Evolutionary conservation across 53 echinoderm and acorn worm genomes (phyloP).

Genomic region (Apostichopus leukothele): DNA sequence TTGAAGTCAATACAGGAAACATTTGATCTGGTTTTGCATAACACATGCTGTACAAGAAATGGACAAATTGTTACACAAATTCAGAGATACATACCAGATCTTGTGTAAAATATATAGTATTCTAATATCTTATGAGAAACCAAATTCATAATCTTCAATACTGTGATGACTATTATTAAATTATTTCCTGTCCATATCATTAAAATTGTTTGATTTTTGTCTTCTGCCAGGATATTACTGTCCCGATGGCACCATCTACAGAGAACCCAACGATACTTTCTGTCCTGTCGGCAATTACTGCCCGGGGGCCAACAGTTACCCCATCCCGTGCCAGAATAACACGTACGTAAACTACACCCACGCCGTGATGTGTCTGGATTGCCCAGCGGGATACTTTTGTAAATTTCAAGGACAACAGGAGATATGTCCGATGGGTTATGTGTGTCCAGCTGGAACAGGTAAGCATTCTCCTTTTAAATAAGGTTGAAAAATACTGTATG

Average conservation of each 20-base stretch:
- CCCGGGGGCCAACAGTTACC: conserved; percentile 80
- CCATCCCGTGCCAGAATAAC: conserved; percentile 93
- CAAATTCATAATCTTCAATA: no score
- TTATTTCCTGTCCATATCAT: background rate
- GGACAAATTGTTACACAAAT: no score
- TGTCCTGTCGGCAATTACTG: conserved; percentile 94
- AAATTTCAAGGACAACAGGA: conserved; percentile 67
- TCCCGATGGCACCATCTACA: conserved; percentile 84
- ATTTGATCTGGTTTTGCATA: no score
- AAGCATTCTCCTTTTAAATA: background rate
- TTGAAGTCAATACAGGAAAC: no score
- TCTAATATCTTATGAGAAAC: no score
- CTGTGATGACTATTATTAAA: background rate
- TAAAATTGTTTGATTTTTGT: background rate
- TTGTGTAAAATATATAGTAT: no score
- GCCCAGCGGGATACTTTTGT: conserved; percentile 90
- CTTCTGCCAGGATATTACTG: conserved; percentile 80
- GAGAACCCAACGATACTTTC: conserved; percentile 76
- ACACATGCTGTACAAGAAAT: no score
- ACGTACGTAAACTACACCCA: conserved; percentile 98
- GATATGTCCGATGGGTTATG: conserved; percentile 84
- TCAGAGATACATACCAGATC: no score
- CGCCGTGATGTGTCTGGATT: conserved; percentile 78
- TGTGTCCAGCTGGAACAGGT: conserved; percentile 97
- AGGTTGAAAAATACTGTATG: no score